phyloP scores from a whole-genome alignment of 2,797 vertebrate genomes.

The Pseudomugil gertrudae region DNA sequence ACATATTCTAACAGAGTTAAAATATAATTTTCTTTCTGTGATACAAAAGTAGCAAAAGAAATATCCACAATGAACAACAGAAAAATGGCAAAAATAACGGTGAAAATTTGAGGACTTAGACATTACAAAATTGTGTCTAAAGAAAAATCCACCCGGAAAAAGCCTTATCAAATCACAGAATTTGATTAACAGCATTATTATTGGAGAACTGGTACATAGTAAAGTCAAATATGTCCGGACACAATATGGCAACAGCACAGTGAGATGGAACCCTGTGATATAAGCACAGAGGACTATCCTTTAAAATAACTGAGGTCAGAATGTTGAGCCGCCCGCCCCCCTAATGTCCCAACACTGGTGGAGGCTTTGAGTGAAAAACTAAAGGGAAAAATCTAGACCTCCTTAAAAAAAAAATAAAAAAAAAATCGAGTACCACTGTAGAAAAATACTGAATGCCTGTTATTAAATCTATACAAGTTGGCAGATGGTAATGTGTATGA shows the following conservation, averaged over 20 bases:
- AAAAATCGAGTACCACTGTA: conserved; percentile 41
- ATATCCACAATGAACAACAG: conserved; percentile 57
- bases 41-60: conserved; percentile 85
- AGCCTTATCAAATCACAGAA: conserved; percentile 19
- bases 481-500: conserved; percentile 65
- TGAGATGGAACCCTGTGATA: conserved; percentile 60
- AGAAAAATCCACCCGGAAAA: conserved; percentile 40
- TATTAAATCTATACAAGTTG: conserved; percentile 63
- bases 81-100: conserved; percentile 25
- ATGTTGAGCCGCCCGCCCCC: conserved; percentile 54
- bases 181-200: conserved; percentile 39
- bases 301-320: conserved; percentile 60
- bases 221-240: conserved; percentile 41
- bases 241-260: conserved; percentile 65
- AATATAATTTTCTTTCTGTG: conserved; percentile 76
- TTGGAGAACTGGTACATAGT: conserved; percentile 30
- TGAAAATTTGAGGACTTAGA: conserved; percentile 28
- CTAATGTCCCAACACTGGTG: conserved; percentile 40
- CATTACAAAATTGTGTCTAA: conserved; percentile 26
- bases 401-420: conserved; percentile 32
- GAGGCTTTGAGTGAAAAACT: conserved; percentile 46
- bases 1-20: conserved; percentile 76
- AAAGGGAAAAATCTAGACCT: conserved; percentile 49
- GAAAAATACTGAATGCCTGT: conserved; percentile 43
- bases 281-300: conserved; percentile 59